A percentile compares a stretch with the other conserved stretches of the same genome.
Conservation (phyloP, 1,140 invertebrate species). For the Rhopalosiphum padi region DNA sequence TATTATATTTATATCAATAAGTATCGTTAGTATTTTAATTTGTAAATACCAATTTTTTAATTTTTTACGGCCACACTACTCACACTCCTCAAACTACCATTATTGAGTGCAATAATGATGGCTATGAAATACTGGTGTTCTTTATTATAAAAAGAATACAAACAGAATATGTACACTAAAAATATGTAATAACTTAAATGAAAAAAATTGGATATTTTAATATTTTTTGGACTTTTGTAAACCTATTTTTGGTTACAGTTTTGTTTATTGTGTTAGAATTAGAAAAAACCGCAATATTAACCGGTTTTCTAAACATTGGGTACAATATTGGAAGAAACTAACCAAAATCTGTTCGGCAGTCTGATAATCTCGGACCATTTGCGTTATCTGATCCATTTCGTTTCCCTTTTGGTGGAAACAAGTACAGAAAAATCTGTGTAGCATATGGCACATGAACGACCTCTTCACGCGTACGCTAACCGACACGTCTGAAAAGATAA, state of each 20-base stretch:
- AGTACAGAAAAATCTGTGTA: conserved; percentile 76
- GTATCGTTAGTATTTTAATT: not conserved
- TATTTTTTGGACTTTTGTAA: not conserved
- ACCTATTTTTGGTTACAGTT: not conserved
- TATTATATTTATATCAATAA: not conserved
- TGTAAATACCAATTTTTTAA: too few species aligned
- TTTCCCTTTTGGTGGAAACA: conserved; percentile 72
- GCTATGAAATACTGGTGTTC: not conserved
- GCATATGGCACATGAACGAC: conserved; percentile 72
- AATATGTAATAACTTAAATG: not conserved
- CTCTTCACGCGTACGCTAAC: conserved; percentile 72
- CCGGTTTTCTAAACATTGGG: not conserved
- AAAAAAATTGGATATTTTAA: too few species aligned
- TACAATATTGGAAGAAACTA: conserved; percentile 61
- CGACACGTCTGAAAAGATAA: conserved; percentile 70
- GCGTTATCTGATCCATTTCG: conserved; percentile 67
- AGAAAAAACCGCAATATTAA: not conserved
- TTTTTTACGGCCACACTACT: not conserved
- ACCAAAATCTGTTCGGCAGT: conserved; percentile 70
- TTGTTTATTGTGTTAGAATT: not conserved
- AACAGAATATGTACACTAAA: not conserved
- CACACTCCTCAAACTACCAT: not conserved
- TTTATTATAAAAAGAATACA: not conserved
- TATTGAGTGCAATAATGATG: not conserved
- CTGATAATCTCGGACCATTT: conserved; percentile 71